Evolutionary conservation across 1,140 invertebrate genomes (phyloP).

Genomic region (Drosophila ironensis): DNA sequence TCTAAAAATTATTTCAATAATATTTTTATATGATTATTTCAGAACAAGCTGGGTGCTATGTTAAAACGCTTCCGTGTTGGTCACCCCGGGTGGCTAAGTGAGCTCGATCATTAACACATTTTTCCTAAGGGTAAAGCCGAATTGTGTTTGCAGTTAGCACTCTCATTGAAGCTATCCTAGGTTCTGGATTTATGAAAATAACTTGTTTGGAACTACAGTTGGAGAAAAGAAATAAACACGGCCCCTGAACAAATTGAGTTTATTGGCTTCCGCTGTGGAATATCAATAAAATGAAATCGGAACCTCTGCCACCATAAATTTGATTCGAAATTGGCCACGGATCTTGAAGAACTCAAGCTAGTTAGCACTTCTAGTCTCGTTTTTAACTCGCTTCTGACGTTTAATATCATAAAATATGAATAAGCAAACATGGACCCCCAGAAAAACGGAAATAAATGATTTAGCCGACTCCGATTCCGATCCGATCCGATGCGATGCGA

Average conservation of each 20-base stretch:
- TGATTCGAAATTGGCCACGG: conserved; percentile 18
- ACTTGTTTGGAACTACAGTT: background rate
- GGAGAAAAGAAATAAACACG: conserved; percentile 12
- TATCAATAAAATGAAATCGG: conserved; percentile 4
- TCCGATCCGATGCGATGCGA: too few relatives aligned
- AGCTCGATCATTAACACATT: background rate
- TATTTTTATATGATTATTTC: conserved; percentile 22
- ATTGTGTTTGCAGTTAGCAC: background rate
- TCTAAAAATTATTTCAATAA: conserved; percentile 36
- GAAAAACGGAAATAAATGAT: conserved; percentile 61
- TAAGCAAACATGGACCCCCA: conserved; percentile 36
- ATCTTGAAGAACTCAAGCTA: conserved; percentile 43
- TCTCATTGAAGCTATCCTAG: background rate
- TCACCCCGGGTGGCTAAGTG: conserved; percentile 3
- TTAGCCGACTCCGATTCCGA: conserved; percentile 11
- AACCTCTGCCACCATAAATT: conserved; percentile 42
- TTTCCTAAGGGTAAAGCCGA: background rate
- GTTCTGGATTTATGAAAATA: background rate
- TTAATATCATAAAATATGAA: conserved; percentile 45
- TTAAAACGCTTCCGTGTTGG: conserved; percentile 43
- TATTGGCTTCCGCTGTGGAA: conserved; percentile 15
- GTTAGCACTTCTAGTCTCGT: conserved; percentile 33
- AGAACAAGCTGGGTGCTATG: conserved; percentile 17
- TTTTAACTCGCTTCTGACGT: conserved; percentile 26
- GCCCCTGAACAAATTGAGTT: background rate